phyloP scores from a whole-genome alignment of 2,797 vertebrate species.

The Ctenopoma multispine region DNA sequence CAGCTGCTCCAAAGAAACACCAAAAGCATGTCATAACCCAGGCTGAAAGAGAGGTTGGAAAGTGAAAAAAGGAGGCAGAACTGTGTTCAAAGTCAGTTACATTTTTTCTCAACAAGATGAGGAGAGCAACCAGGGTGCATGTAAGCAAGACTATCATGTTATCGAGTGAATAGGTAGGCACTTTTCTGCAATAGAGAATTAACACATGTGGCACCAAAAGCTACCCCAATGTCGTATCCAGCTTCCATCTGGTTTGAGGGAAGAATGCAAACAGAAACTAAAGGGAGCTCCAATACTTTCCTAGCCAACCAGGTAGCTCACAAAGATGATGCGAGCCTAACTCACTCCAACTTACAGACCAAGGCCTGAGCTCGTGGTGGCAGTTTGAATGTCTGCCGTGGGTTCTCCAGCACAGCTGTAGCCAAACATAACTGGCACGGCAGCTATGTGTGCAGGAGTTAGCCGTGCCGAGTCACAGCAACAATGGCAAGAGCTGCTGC shows the following conservation, averaged over 20 bases:
- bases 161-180: constrained; percentile 47
- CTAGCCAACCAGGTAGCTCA: constrained; percentile 29
- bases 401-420: constrained; percentile 57
- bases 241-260: constrained; percentile 66
- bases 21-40: constrained; percentile 68
- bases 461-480: constrained; percentile 57
- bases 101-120: constrained; percentile 60
- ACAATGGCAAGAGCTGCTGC: constrained; percentile 60
- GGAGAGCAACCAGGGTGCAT: constrained; percentile 42
- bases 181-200: constrained; percentile 62
- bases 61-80: constrained; percentile 38
- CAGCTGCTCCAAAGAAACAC: constrained; percentile 67
- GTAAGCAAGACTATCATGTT: constrained; percentile 48
- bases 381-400: constrained; percentile 53
- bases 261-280: constrained; percentile 23
- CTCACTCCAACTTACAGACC: constrained; percentile 18
- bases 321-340: constrained; percentile 9
- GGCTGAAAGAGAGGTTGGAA: constrained; percentile 49
- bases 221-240: constrained; percentile 56
- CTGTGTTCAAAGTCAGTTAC: constrained; percentile 47
- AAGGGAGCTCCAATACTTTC: constrained; percentile 20
- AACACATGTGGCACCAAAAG: constrained; percentile 35
- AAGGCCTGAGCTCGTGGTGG: constrained; percentile 27
- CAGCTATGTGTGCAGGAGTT: constrained; percentile 44
- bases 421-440: constrained; percentile 62